Conservation (phyloP, 2,797 vertebrate genomes). For the Urosaurus nigricauda region DNA sequence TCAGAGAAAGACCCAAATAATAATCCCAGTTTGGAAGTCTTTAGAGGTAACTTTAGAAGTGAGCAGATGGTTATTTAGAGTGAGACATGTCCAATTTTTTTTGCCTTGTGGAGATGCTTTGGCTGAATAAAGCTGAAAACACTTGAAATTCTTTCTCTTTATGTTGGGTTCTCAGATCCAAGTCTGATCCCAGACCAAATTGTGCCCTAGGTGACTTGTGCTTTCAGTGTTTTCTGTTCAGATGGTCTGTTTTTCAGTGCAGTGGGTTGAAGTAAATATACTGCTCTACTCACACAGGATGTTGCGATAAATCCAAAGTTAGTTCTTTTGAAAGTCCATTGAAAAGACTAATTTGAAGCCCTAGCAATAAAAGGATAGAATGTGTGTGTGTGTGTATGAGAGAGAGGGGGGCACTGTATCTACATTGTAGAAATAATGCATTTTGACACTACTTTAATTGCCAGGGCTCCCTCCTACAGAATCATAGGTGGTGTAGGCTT, state of each 20-base stretch:
- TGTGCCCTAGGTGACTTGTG: background rate
- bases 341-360: background rate
- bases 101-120: background rate
- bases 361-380: background rate
- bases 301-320: too few relatives aligned
- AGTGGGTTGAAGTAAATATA: background rate
- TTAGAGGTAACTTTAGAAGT: slow-evolving; percentile 18
- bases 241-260: background rate
- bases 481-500: too few relatives aligned
- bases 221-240: background rate
- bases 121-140: background rate
- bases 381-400: too few relatives aligned
- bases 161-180: background rate
- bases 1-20: background rate
- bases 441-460: too few relatives aligned
- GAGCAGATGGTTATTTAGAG: slow-evolving; percentile 27
- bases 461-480: too few relatives aligned
- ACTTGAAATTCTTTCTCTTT: background rate
- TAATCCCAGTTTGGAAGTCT: slow-evolving; percentile 15
- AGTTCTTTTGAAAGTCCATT: background rate
- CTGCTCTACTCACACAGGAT: background rate
- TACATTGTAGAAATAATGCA: too few relatives aligned
- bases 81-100: background rate
- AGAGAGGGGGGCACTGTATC: too few relatives aligned
- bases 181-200: background rate